Evolutionary conservation across 2,113 vertebrate genomes (phyloP), one percentile per base, ranked within the genome.

Genomic region (Nycticebus coucang): DNA sequence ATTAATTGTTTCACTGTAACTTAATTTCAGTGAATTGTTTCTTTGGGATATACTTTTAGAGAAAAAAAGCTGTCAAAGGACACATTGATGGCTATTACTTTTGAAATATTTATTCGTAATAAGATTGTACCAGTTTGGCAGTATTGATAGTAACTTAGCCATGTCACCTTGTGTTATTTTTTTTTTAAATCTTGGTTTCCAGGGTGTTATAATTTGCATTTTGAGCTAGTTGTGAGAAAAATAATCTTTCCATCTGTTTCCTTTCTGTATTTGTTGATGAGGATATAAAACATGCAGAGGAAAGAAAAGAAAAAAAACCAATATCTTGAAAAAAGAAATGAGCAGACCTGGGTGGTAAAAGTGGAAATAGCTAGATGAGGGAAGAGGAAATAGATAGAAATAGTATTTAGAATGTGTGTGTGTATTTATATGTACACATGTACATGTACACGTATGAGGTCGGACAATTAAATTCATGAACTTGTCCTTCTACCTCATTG

Each of bases 161-260:
- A 86, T 30, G 78, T 79, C 12, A 89, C 28, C 13, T 57, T 37
- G 72, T 83, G 12, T 68, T 89, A n/a, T 71, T 75, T 57, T 66
- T 37, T 75, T 59, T 28, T 28, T 79, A 37, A 82, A 66, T 72
- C 4, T 7, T 95, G 8, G 17, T 78, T 84, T 97, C 45, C 77
- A 91, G 41, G n/a, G 33, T 95, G 37, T 28, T 96, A 41, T 86
- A 88, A 95, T 97, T 96, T 96, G 74, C 78, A 94, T 93, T 96
- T 97, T 94, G 91, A 97, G 92, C 74, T 89, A 93, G 62, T 93
- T 92, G 90, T 85, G 79, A 96, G 45, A 45, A 88, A 79, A 74
- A 55, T 26, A 60, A 93, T 62, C 64, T 83, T 81, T 87, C 78
- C 78, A 66, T 90, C 87, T 97, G 84, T 82, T 95, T 96, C 55